Evolutionary conservation across 2,113 vertebrate genomes (phyloP), one percentile per base, ranked within the genome.

Genomic region (Nothocercus nigrocapillus): DNA sequence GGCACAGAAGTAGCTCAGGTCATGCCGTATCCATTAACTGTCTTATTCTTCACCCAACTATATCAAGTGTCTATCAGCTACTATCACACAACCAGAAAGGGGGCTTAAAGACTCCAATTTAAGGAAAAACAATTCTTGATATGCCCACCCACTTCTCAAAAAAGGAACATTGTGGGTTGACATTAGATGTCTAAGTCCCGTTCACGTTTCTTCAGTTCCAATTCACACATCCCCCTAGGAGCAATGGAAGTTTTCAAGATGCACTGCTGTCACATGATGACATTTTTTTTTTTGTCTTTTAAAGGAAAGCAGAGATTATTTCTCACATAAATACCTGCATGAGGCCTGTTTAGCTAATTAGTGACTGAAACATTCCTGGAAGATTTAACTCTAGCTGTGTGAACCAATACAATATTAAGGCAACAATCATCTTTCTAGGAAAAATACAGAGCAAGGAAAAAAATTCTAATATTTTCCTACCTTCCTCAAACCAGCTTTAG

Each of bases 401-500:
- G 45, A 82, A 24, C 28, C 78, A 25, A 28, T 34, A 84, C 30
- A 30, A 17, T n/a, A 13, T 51, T 70, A n/a, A 87, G 59, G 36
- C 36, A 58, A 9, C 27, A 75, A 44, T 27, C 19, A 20, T 34
- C n/a, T 74, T 90, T 62, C 24, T 62, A 58, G 40, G 54, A 69
- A 67, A 85, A 68, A 11, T 13, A 44, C 15, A 54, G 17, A n/a
- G 62, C 20, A 74, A 40, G 44, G 54, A 49, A 78, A 85, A 95
- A 63, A 11, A 11, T 68, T 4, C 36, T 68, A 68, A 59, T 8
- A 25, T 8, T 32, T 49, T 68, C 96, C 86, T 95, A 98, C 97
- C 97, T 98, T 98, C 69, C 5, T 51, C 58, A 98, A 97, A 64
- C 90, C 91, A 36, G 3, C 44, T 32, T 80, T n/a, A 30, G 44